These are phyloP conservation scores for Melanchra persicariae DNA, from an alignment of 2,888 invertebrate species.

Conservation along the genomic window DNA sequence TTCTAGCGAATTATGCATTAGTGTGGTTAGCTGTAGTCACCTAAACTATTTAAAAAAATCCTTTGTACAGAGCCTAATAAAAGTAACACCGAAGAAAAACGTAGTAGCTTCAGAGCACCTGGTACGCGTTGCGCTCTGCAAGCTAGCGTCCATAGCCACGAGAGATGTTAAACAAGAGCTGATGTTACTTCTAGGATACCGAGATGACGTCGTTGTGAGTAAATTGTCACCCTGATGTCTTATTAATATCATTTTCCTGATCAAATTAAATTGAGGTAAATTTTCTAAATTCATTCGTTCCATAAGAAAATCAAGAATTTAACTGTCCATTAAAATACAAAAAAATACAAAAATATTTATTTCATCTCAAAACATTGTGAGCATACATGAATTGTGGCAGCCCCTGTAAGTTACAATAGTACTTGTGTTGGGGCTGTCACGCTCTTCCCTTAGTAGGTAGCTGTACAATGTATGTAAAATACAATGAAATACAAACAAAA, in stretches of 20 bases:
- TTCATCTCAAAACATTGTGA: too few relatives aligned
- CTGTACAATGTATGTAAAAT: too few relatives aligned
- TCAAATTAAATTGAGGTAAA: background rate
- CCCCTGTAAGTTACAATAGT: too few relatives aligned
- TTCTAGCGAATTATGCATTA: too few relatives aligned
- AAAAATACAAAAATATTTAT: too few relatives aligned
- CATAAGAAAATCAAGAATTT: too few relatives aligned
- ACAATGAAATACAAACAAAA: too few relatives aligned
- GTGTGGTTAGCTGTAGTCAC: too few relatives aligned
- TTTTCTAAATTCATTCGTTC: background rate
- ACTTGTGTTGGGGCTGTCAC: too few relatives aligned
- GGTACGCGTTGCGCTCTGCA: conserved; percentile 74
- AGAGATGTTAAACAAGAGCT: conserved; percentile 72
- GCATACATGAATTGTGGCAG: too few relatives aligned
- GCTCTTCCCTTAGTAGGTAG: too few relatives aligned
- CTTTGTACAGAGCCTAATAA: conserved; percentile 70
- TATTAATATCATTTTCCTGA: background rate
- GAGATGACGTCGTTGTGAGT: conserved; percentile 63
- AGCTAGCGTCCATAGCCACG: conserved; percentile 72
- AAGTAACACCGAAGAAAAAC: conserved; percentile 63
- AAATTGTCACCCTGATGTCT: background rate
- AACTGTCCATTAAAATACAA: too few relatives aligned
- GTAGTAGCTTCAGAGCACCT: conserved; percentile 72
- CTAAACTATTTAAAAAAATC: background rate
- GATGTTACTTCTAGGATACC: conserved; percentile 69